Evolutionary conservation across 2,797 vertebrate genomes (phyloP).

Genomic region (Danio kyathit): DNA sequence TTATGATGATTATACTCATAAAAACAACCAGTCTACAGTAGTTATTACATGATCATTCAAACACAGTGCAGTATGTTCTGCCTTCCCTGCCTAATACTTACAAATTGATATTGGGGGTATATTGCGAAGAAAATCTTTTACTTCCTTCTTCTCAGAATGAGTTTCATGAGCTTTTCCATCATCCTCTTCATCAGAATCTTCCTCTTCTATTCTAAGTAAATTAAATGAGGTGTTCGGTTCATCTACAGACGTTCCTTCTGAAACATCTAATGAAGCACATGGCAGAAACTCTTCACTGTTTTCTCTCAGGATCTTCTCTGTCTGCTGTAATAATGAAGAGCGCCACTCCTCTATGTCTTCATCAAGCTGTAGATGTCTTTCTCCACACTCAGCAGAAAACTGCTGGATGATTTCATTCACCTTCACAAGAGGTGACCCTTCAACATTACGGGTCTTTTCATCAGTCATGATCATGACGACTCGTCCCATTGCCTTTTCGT

Average conservation of each 20-base stretch:
- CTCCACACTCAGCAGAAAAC: background rate
- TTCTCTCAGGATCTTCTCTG: background rate
- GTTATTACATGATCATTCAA: too few relatives aligned
- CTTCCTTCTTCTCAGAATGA: background rate
- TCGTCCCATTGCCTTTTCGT: background rate
- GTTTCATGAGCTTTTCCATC: background rate
- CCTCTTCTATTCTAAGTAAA: background rate
- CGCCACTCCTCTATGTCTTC: background rate
- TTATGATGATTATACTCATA: too few relatives aligned
- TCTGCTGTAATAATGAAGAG: background rate
- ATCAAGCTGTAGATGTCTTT: background rate
- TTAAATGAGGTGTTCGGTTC: background rate
- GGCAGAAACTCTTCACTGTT: background rate
- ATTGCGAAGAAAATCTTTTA: background rate
- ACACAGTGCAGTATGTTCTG: too few relatives aligned
- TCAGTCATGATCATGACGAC: background rate
- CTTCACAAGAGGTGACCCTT: too few relatives aligned
- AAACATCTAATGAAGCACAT: background rate
- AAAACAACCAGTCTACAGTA: too few relatives aligned
- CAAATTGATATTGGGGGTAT: background rate
- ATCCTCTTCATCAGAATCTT: background rate
- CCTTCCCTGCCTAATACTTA: background rate
- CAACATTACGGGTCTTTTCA: too few relatives aligned
- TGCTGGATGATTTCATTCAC: too few relatives aligned
- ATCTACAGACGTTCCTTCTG: background rate